Evolutionary conservation across 2,888 invertebrate genomes (phyloP), one percentile per base, ranked within the genome.

Genomic region (Corbicula japonica): DNA sequence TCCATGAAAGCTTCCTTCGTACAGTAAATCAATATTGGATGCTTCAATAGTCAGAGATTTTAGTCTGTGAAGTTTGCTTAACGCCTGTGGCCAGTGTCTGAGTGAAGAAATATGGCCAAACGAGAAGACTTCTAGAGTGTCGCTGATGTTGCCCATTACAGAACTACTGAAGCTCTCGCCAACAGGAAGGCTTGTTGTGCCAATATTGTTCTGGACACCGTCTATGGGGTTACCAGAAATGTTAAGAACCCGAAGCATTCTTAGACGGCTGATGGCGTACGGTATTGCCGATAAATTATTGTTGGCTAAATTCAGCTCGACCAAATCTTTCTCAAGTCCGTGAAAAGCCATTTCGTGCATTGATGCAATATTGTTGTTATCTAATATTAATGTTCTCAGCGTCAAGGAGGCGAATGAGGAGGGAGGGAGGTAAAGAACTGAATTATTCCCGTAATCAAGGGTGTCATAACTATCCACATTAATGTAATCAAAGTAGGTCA

Each of bases 291-390:
- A 32, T 4, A 86, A 62, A 0, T 62, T 28, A 50, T 86, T 86
- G 46, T 76, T 30, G 0, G 65, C 38, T 1, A 86, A 63, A 28
- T 77, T 68, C 0, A 86, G 38, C 1, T 54, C 21, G 38, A 15
- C 52, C 2, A 86, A 54, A 10, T 76, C 46, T 2, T 5, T 32
- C 28, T 63, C 35, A 6, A 84, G 18, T 5, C 62, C 48, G 10
- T 44, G 28, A 58, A 86, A 86, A 2, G 84, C 77, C 1, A 68
- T 73, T 0, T 32, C 12, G 8, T 66, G 54, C 12, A 86, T 74
- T n/a, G 0, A n/a, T 3, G 46, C 32, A 21, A 86, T 81, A 1
- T 46, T 21, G 58, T 84, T 84, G 38, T 76, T 52, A 15, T 80
- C 65, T 2, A 86, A 38, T 26, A 52, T 26, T 26, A 65, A 23